Percentiles rank a stretch among this genome's conserved stretches.
Conservation (phyloP, 2,888 invertebrate species). For the Ochropleura leucogaster region DNA sequence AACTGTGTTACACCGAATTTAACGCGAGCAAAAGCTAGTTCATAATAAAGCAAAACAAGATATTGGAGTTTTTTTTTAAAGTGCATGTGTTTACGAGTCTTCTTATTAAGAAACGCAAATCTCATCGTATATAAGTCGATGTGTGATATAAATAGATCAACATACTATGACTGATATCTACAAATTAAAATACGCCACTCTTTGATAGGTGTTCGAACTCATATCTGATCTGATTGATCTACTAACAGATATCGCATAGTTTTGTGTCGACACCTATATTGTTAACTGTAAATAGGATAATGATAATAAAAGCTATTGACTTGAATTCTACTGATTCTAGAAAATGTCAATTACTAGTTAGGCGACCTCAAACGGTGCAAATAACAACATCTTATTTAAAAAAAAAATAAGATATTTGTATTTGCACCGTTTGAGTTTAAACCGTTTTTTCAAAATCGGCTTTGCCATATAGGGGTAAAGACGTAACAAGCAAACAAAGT, state of each 20-base stretch:
- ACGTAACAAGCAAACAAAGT: too few species aligned
- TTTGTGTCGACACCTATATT: conserved; percentile 19
- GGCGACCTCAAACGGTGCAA: too few species aligned
- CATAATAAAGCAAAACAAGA: neutral
- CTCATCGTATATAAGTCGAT: too few species aligned
- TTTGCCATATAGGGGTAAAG: too few species aligned
- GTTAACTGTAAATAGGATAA: conserved; percentile 13
- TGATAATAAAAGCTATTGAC: neutral
- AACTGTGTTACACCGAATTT: too few species aligned
- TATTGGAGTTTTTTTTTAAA: neutral
- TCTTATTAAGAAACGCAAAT: neutral
- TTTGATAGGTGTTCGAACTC: conserved; percentile 34
- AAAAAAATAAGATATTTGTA: too few species aligned
- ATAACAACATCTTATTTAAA: too few species aligned
- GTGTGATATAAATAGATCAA: too few species aligned
- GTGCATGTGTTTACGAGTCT: neutral
- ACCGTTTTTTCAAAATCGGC: too few species aligned
- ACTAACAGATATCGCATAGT: conserved; percentile 18
- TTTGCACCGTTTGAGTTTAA: too few species aligned
- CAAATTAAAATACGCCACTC: conserved; percentile 25
- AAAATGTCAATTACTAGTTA: neutral
- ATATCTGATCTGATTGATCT: conserved; percentile 39
- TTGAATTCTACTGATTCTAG: neutral
- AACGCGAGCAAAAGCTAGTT: too few species aligned
- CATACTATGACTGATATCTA: conserved; percentile 9